phyloP scores from a whole-genome alignment of 2,888 invertebrate genomes.

The Agonum fuliginosum region DNA sequence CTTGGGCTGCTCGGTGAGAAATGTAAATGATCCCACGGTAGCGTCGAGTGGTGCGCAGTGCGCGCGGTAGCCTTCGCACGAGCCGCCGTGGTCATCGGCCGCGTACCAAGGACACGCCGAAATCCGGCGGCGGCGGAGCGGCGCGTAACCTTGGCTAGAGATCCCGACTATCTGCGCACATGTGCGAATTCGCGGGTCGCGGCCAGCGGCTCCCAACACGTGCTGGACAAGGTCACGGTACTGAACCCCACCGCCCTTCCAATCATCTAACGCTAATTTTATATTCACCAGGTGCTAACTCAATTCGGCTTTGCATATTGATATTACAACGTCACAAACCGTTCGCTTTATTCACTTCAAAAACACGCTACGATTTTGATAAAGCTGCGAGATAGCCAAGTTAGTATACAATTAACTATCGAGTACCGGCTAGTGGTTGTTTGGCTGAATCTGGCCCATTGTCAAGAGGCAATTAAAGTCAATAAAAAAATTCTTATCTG shows the following conservation, averaged over 20 bases:
- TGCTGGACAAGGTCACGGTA: conserved; percentile 27
- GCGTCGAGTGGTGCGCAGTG: conserved; percentile 36
- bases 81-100: conserved; percentile 55
- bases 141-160: conserved; percentile 33
- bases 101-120: conserved; percentile 54
- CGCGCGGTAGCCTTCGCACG: conserved; percentile 53
- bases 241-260: conserved; percentile 8
- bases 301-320: conserved; percentile 6
- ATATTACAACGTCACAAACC: conserved; percentile 1
- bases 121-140: conserved; percentile 47
- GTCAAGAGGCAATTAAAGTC: too few relatives aligned
- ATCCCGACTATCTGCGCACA: conserved; percentile 16
- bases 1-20: conserved; percentile 1
- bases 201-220: conserved; percentile 50
- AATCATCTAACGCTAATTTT: conserved; percentile 4
- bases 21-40: conserved; percentile 45
- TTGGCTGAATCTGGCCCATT: too few relatives aligned
- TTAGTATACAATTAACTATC: too few relatives aligned
- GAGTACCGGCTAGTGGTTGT: too few relatives aligned
- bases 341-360: background rate
- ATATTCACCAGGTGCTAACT: conserved; percentile 18
- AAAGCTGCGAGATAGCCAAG: too few relatives aligned
- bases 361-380: too few relatives aligned
- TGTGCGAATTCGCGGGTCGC: conserved; percentile 30
- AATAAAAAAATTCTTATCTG: too few relatives aligned